A percentile compares a stretch with the other conserved stretches of the same genome.
Evolutionary conservation across 2,113 vertebrate genomes (phyloP).

Genomic region (Aramus guarauna): DNA sequence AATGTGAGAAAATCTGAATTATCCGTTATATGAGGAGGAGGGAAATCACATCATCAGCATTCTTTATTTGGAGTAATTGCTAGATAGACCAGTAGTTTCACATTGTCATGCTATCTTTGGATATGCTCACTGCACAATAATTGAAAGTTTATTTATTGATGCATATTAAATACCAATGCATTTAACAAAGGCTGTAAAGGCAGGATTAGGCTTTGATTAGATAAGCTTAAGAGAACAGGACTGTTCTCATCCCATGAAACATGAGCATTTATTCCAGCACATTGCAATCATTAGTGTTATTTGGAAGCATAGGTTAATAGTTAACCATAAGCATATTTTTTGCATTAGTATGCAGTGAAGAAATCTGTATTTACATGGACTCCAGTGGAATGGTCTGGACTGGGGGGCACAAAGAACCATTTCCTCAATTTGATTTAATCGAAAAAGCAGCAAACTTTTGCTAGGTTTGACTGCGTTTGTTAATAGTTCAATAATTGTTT

Average conservation of each 20-base stretch:
- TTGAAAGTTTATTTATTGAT: slow-evolving; percentile 74
- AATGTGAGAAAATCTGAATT: slow-evolving; percentile 55
- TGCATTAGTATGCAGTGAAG: slow-evolving; percentile 41
- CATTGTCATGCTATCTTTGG: slow-evolving; percentile 59
- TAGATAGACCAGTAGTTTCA: slow-evolving; percentile 61
- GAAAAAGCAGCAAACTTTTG: neutral
- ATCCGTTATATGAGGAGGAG: slow-evolving; percentile 29
- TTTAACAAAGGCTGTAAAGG: slow-evolving; percentile 56
- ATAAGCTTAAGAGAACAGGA: slow-evolving; percentile 57
- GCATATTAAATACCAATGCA: slow-evolving; percentile 70
- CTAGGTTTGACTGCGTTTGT: neutral
- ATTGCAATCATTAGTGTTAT: slow-evolving; percentile 60
- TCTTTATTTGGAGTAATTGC: slow-evolving; percentile 68
- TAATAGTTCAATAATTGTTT: neutral
- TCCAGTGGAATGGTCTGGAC: neutral
- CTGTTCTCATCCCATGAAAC: slow-evolving; percentile 47
- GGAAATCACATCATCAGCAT: slow-evolving; percentile 51
- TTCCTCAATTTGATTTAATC: slow-evolving; percentile 1
- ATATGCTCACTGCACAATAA: slow-evolving; percentile 66
- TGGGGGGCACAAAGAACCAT: neutral
- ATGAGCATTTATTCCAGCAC: slow-evolving; percentile 50
- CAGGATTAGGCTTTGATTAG: slow-evolving; percentile 66
- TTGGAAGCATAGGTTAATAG: slow-evolving; percentile 63
- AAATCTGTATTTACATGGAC: slow-evolving; percentile 28
- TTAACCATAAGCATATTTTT: slow-evolving; percentile 53